Evolutionary conservation across 2,797 vertebrate genomes (phyloP).

Genomic region (Fratercula arctica): DNA sequence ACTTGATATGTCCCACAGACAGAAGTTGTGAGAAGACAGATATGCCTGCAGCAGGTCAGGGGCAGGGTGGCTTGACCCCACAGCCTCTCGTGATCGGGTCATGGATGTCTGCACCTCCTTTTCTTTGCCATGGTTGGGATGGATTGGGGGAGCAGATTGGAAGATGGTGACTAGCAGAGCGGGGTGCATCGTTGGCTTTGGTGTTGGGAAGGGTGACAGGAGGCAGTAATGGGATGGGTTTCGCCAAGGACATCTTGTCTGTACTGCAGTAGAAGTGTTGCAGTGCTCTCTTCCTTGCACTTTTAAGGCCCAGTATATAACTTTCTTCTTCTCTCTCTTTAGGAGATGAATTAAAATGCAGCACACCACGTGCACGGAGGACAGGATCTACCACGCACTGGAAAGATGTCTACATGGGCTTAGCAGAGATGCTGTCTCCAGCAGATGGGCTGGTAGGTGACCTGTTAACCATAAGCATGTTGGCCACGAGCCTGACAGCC

Average conservation of each 20-base stretch:
- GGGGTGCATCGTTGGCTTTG: fast-evolving
- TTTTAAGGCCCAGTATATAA: background rate
- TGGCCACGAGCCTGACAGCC: background rate
- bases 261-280: background rate
- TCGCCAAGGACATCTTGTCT: background rate
- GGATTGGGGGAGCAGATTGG: background rate
- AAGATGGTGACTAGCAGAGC: background rate
- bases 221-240: background rate
- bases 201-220: background rate
- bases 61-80: background rate
- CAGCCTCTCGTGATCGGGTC: fast-evolving
- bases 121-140: background rate
- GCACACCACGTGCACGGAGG: conserved; percentile 97
- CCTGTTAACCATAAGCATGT: background rate
- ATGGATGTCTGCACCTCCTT: background rate
- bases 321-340: background rate
- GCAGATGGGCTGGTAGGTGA: conserved; percentile 89
- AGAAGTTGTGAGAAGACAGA: background rate
- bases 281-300: background rate
- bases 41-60: background rate
- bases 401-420: conserved; percentile 92
- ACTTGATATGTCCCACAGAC: background rate
- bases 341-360: conserved; percentile 92
- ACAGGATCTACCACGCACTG: conserved; percentile 95
- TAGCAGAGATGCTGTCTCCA: conserved; percentile 74